Conservation (phyloP, 2,888 invertebrate species). For the Noctuana brunneofusca region DNA sequence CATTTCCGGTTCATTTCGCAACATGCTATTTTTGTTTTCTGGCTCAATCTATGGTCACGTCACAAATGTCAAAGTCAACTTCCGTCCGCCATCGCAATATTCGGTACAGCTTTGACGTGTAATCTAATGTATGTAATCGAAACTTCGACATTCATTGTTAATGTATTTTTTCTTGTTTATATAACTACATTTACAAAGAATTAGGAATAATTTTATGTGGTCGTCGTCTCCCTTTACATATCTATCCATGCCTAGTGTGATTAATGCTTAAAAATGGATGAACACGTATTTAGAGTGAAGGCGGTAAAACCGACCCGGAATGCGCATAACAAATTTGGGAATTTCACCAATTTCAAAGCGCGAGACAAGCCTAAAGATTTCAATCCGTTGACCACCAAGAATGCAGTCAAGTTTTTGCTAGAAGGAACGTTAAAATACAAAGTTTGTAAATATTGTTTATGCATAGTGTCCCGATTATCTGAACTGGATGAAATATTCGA, state of each 20-base stretch:
- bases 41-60: too few species aligned
- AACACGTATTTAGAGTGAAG: conserved; percentile 12
- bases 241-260: not conserved
- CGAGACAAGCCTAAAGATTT: conserved; percentile 3
- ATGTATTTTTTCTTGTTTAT: not conserved
- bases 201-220: not conserved
- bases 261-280: conserved; percentile 12
- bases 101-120: conserved; percentile 24
- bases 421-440: conserved; percentile 58
- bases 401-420: conserved; percentile 62
- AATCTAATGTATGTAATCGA: not conserved
- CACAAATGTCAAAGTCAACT: too few species aligned
- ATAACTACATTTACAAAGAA: not conserved
- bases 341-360: not conserved
- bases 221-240: not conserved
- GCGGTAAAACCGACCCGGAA: conserved; percentile 26
- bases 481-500: conserved; percentile 65
- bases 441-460: conserved; percentile 70
- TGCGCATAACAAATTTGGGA: conserved; percentile 12
- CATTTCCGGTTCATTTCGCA: not conserved
- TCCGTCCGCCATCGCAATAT: conserved; percentile 16
- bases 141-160: not conserved
- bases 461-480: conserved; percentile 52
- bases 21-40: too few species aligned
- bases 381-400: conserved; percentile 57